phyloP scores from a whole-genome alignment of 2,797 vertebrate genomes.

The Oceanodroma leucorhoa region DNA sequence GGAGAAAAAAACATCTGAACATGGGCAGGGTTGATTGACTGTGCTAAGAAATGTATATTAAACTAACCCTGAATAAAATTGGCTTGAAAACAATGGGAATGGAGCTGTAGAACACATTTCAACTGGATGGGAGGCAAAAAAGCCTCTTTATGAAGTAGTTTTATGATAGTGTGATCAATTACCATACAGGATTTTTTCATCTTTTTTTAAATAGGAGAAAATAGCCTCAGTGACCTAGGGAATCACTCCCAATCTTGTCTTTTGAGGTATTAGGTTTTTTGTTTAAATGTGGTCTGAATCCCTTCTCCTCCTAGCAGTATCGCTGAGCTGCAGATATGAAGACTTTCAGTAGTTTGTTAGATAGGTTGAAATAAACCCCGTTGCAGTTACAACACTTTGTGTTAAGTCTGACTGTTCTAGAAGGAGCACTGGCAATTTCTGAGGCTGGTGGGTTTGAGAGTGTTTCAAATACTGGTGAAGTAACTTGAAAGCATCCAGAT shows the following conservation, averaged over 20 bases:
- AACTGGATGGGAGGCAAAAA: neutral
- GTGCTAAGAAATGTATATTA: neutral
- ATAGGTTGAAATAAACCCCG: neutral
- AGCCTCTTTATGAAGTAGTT: accelerated
- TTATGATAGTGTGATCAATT: neutral
- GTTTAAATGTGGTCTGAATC: neutral
- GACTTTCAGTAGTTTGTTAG: neutral
- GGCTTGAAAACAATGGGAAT: neutral
- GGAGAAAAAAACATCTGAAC: neutral
- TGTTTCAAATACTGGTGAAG: neutral
- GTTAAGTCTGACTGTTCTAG: neutral
- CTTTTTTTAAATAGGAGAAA: neutral
- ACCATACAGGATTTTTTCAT: neutral
- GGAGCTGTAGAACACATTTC: neutral
- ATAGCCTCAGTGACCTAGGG: neutral
- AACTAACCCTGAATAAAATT: neutral
- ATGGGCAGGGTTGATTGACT: neutral
- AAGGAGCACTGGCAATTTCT: neutral
- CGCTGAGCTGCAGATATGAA: neutral
- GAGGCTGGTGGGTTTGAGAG: neutral
- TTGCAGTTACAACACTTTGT: neutral
- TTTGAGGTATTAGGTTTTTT: neutral
- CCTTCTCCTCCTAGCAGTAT: neutral
- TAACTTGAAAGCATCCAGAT: neutral
- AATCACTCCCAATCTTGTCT: neutral